Conservation (phyloP, 2,113 vertebrate species). For the Rhinolophus sinicus region DNA sequence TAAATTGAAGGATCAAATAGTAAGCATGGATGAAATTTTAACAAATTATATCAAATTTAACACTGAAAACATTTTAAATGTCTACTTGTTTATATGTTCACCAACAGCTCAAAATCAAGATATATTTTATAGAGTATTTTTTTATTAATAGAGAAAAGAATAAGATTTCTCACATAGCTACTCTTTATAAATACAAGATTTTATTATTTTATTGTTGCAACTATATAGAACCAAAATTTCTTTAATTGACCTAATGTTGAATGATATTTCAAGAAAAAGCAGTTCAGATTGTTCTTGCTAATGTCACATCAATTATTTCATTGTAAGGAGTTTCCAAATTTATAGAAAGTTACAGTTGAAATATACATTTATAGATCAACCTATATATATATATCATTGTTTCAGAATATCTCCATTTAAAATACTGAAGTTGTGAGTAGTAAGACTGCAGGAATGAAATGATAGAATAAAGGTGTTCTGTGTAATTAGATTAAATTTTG, state of each 20-base stretch:
- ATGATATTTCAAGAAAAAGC: conserved; percentile 43
- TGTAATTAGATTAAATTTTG: conserved; percentile 38
- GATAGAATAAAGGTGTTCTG: neutral
- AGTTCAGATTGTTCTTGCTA: neutral
- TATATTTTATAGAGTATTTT: neutral
- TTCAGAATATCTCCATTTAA: neutral
- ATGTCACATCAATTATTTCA: neutral
- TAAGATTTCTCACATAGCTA: neutral
- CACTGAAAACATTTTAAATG: neutral
- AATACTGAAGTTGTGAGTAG: neutral
- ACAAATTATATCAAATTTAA: neutral
- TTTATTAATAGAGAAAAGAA: neutral
- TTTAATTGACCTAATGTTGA: neutral
- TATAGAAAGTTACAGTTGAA: neutral
- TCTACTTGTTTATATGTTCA: neutral
- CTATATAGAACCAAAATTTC: conserved; percentile 20
- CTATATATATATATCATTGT: neutral
- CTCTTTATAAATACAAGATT: neutral
- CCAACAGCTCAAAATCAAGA: neutral
- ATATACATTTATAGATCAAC: conserved; percentile 22
- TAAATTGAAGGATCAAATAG: neutral
- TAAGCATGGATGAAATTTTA: neutral
- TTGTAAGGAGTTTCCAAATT: neutral
- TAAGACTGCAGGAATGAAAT: neutral
- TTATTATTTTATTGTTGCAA: neutral